Evolutionary conservation across 2,888 invertebrate species (phyloP).

Genomic region (Helobdella robusta): DNA sequence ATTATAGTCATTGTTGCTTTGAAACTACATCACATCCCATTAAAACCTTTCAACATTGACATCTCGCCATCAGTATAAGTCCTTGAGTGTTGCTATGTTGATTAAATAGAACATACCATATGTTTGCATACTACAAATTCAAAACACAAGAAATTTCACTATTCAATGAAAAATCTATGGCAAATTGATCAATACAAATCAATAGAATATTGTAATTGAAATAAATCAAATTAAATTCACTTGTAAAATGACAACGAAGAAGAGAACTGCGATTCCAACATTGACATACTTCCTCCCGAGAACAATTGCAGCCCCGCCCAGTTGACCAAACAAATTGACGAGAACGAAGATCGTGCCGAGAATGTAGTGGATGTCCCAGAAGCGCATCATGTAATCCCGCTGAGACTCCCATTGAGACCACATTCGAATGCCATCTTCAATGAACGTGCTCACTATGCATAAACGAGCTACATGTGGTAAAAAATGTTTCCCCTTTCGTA

Average conservation of each 20-base stretch:
- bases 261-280: slow-evolving; percentile 63
- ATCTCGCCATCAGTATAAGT: too few relatives aligned
- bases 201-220: too few relatives aligned
- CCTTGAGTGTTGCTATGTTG: too few relatives aligned
- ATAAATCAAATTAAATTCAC: too few relatives aligned
- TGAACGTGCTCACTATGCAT: slow-evolving; percentile 93
- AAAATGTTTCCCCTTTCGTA: slow-evolving; percentile 75
- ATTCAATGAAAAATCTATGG: too few relatives aligned
- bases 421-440: slow-evolving; percentile 98
- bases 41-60: too few relatives aligned
- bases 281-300: slow-evolving; percentile 80
- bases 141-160: too few relatives aligned
- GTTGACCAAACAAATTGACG: slow-evolving; percentile 84
- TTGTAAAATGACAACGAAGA: slow-evolving; percentile 91
- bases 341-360: slow-evolving; percentile 91
- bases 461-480: slow-evolving; percentile 88
- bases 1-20: too few relatives aligned
- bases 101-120: too few relatives aligned
- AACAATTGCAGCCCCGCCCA: slow-evolving; percentile 93
- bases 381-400: slow-evolving; percentile 82
- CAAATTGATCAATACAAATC: too few relatives aligned
- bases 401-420: slow-evolving; percentile 98
- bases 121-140: too few relatives aligned
- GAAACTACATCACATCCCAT: too few relatives aligned
- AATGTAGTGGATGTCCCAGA: slow-evolving; percentile 90